These are phyloP conservation scores for Rattus rattus DNA, from an alignment of 2,113 vertebrate genomes.

Conservation along the genomic window DNA sequence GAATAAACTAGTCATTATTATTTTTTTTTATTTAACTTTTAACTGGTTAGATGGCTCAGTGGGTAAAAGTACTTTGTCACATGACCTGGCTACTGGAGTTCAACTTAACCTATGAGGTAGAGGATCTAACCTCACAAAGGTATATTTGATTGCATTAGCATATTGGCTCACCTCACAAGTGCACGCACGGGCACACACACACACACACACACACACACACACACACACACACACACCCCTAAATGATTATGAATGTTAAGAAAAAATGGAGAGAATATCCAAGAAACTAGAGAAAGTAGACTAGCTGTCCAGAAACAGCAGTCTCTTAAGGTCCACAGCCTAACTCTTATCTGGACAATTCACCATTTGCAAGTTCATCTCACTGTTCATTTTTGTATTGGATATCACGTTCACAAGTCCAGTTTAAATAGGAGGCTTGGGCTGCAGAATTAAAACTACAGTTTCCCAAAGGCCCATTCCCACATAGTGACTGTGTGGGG, in stretches of 20 bases:
- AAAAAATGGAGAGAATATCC: not conserved
- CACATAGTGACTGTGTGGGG: conserved; percentile 31
- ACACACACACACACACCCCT: not conserved
- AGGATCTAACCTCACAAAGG: not conserved
- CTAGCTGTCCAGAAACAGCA: not conserved
- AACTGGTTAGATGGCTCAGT: not conserved
- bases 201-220: not conserved
- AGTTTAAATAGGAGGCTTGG: not conserved
- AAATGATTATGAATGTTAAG: not conserved
- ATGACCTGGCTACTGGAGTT: not conserved
- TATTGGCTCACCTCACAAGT: not conserved
- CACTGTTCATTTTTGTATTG: not conserved
- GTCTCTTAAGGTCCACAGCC: not conserved
- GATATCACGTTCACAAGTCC: not conserved
- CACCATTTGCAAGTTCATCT: not conserved
- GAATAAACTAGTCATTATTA: not conserved
- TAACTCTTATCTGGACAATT: not conserved
- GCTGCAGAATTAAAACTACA: not conserved
- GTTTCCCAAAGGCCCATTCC: not conserved
- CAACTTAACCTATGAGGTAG: too few relatives aligned
- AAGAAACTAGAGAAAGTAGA: not conserved
- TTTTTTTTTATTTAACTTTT: not conserved
- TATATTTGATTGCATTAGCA: not conserved
- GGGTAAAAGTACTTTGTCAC: not conserved
- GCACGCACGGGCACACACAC: fast-evolving